Base-by-base conservation (phyloP, 1,140 invertebrate species). In the Drosophila takahashii region DNA sequence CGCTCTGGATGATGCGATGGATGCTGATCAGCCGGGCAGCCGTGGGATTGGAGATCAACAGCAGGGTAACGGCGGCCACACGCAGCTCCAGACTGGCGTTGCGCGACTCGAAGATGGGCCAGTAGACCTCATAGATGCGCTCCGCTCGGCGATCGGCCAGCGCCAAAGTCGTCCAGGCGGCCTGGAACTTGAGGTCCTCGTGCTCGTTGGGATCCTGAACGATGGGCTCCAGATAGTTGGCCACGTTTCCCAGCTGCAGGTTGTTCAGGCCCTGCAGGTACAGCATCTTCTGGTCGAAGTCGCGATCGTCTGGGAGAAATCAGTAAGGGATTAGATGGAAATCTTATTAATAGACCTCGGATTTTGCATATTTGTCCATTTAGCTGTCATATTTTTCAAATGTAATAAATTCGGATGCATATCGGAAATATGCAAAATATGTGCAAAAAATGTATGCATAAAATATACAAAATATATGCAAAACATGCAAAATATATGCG, bases 211-310 rank as follows among this genome's bases (percentile, higher is more conserved):
- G 79, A 22, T 93, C 93, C 36, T 81, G 72, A 4, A 94, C 93
- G 45, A 95, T 93, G 15, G 95, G 94, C 69, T 94, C 93, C 59
- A 95, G 90, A 77, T 95, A 95, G 73, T 94, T 93, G 15, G 94
- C 92, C 0, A 94, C 94, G 85, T 93, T 93, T 7, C 93, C 93
- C 36, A 95, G 70, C 72, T 95, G 94, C 56, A 95, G 93, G 41
- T 95, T 95, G 29, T 93, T 93, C 3, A 96, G 90, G 11, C 95
- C 95, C 92, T 96, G 94, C 0, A 96, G 90, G 93, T 95, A 96
- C 5, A 96, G 84, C 94, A 96, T 94, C 62, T 95, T 94, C 58
- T 95, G 94, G 29, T 94, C 93, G 66, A 96, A 95, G 62, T 94
- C 93, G 4, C 93, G 93, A 52, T 94, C 94, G 77, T 94, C 95